A percentile compares a stretch with the other conserved stretches of the same genome.
phyloP scores from a whole-genome alignment of 2,797 vertebrate species.

The Phrynocephalus vlangalii region DNA sequence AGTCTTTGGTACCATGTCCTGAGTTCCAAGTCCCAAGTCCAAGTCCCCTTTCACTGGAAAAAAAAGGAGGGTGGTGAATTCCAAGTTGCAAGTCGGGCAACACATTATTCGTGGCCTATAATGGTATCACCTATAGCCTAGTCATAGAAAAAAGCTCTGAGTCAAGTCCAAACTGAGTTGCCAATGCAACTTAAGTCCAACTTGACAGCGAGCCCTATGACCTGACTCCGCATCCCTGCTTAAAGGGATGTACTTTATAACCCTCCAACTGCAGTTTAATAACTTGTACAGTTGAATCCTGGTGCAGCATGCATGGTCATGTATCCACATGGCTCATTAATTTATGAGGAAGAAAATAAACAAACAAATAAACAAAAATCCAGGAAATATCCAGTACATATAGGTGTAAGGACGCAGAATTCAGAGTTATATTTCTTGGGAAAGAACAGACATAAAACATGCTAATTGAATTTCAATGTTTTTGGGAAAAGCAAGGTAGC shows the following conservation, averaged over 20 bases:
- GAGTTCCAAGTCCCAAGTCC: too few species aligned
- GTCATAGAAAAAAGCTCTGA: too few species aligned
- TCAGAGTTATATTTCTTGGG: neutral
- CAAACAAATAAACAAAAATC: neutral
- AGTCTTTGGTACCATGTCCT: too few species aligned
- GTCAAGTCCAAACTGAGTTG: too few species aligned
- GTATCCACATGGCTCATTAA: neutral
- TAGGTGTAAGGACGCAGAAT: rapidly evolving
- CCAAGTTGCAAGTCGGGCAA: too few species aligned
- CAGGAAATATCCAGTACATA: rapidly evolving
- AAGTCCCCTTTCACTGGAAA: too few species aligned
- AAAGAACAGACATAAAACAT: neutral
- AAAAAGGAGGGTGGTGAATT: too few species aligned
- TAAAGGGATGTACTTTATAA: neutral
- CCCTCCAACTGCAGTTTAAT: neutral
- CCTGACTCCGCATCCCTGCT: too few species aligned
- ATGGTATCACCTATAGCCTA: too few species aligned
- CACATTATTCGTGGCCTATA: too few species aligned
- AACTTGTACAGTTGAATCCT: neutral
- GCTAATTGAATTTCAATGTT: constrained; percentile 15
- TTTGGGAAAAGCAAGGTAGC: neutral
- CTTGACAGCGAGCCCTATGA: too few species aligned
- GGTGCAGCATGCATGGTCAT: neutral
- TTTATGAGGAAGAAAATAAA: neutral
- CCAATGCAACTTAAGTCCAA: too few species aligned